These are phyloP conservation scores for Gibbula magus DNA, from an alignment of 2,888 invertebrate species.

Conservation along the genomic window DNA sequence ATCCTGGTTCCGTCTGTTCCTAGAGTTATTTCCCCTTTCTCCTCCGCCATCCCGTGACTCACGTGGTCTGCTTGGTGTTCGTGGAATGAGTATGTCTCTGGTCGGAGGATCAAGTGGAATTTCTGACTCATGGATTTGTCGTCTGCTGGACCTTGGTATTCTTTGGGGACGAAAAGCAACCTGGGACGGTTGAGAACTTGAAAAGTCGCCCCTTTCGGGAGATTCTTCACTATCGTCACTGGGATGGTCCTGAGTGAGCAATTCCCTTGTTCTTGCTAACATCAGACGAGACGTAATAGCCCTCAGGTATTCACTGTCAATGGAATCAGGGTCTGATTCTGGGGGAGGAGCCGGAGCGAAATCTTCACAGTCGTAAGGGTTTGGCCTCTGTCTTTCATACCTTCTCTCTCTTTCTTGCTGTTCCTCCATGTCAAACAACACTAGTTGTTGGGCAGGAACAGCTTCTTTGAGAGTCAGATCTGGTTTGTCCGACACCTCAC, in stretches of 20 bases:
- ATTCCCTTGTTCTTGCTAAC: not conserved
- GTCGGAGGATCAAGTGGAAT: not conserved
- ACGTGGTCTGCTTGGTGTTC: not conserved
- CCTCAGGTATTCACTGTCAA: not conserved
- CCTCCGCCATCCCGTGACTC: not conserved
- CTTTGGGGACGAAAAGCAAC: not conserved
- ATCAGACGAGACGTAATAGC: not conserved
- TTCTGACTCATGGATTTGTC: not conserved
- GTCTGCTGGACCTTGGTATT: not conserved
- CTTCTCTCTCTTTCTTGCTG: conserved; percentile 35
- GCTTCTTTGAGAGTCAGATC: conserved; percentile 59
- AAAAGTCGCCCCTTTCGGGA: not conserved
- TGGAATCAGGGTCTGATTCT: conserved; percentile 5
- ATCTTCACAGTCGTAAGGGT: conserved; percentile 43
- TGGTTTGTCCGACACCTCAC: conserved; percentile 56
- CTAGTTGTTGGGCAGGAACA: conserved; percentile 59
- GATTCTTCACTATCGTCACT: not conserved
- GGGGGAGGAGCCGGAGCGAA: not conserved
- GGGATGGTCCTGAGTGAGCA: not conserved
- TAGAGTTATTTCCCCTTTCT: not conserved
- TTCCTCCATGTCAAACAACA: conserved; percentile 52
- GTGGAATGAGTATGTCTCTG: not conserved
- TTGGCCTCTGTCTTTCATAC: conserved; percentile 37
- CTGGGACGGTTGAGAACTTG: not conserved
- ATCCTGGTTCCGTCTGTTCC: not conserved